phyloP scores from a whole-genome alignment of 2,888 invertebrate genomes.

The Oligia latruncula region DNA sequence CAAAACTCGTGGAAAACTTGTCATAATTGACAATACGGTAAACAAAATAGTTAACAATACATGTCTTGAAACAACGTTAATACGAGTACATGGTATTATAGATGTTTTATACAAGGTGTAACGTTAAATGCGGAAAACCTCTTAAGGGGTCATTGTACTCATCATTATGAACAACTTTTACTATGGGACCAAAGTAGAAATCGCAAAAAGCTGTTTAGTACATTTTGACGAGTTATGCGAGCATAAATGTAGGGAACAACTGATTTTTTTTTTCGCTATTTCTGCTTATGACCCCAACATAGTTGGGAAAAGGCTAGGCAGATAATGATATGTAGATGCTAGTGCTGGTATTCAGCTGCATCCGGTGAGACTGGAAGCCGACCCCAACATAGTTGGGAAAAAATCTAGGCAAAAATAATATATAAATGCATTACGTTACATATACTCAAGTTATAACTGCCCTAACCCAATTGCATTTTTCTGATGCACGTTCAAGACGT shows the following conservation, averaged over 20 bases:
- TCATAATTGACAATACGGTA: not conserved
- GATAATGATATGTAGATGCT: too few species aligned
- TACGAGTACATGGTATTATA: not conserved
- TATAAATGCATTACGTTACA: slow-evolving; percentile 16
- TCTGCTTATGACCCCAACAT: too few species aligned
- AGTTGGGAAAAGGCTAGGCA: too few species aligned
- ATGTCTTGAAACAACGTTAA: not conserved
- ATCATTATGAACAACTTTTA: too few species aligned
- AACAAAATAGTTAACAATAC: not conserved
- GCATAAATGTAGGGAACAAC: too few species aligned
- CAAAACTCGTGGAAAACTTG: not conserved
- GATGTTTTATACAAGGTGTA: not conserved
- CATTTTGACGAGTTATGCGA: too few species aligned
- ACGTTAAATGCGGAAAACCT: too few species aligned
- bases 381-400: not conserved
- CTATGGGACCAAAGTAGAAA: too few species aligned
- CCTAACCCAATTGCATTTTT: slow-evolving; percentile 73
- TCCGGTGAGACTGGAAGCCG: not conserved
- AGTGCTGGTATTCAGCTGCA: not conserved
- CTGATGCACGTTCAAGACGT: slow-evolving; percentile 57
- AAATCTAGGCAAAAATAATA: not conserved
- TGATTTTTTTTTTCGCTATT: too few species aligned
- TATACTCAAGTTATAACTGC: slow-evolving; percentile 55
- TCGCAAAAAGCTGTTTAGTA: too few species aligned
- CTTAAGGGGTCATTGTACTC: too few species aligned